Conservation (phyloP, 2,888 invertebrate genomes). For the Stenodera caucasica region DNA sequence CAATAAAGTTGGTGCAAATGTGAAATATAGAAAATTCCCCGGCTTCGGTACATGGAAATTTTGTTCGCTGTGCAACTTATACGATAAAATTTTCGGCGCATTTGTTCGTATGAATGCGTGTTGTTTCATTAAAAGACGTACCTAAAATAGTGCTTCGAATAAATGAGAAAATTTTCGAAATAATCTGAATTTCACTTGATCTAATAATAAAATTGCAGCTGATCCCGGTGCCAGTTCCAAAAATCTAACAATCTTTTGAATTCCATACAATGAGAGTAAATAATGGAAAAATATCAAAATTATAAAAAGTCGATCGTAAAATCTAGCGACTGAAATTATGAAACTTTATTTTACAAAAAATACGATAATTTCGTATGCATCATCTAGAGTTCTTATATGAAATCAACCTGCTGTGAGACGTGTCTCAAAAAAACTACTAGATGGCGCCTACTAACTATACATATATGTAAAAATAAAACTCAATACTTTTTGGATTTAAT, state of each 20-base stretch:
- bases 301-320: slow-evolving; percentile 53
- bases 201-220: slow-evolving; percentile 59
- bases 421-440: no score
- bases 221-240: slow-evolving; percentile 61
- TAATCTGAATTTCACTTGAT: slow-evolving; percentile 57
- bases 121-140: slow-evolving; percentile 82
- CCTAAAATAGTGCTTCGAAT: slow-evolving; percentile 53
- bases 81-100: slow-evolving; percentile 61
- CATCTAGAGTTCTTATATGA: no score
- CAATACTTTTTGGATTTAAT: slow-evolving; percentile 51
- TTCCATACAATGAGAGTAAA: slow-evolving; percentile 50
- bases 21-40: slow-evolving; percentile 76
- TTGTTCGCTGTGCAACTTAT: slow-evolving; percentile 53
- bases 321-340: slow-evolving; percentile 45
- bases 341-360: background rate
- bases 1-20: slow-evolving; percentile 84
- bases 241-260: slow-evolving; percentile 51
- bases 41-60: slow-evolving; percentile 63
- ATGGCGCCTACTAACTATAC: no score
- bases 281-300: slow-evolving; percentile 48
- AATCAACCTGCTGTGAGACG: no score
- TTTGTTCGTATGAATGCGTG: slow-evolving; percentile 79
- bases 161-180: slow-evolving; percentile 7
- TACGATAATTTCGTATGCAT: no score
- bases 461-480: slow-evolving; percentile 19